A percentile compares a stretch with the other conserved stretches of the same genome.
These are phyloP conservation scores for Discoglossus pictus DNA, from an alignment of 2,797 vertebrate species.

Conservation along the genomic window DNA sequence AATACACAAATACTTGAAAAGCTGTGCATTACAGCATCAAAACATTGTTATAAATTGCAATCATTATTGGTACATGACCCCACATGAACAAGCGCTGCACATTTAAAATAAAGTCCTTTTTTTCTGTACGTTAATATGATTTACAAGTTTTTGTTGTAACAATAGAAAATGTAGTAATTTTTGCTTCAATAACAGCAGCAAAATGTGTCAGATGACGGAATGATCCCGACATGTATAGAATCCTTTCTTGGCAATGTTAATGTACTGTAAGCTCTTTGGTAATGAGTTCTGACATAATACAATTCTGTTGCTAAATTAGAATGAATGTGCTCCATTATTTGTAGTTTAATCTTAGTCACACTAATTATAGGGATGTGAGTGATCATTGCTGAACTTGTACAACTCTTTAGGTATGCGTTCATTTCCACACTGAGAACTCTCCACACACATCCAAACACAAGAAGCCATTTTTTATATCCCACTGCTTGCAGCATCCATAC, in stretches of 20 bases:
- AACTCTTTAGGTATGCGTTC: conserved; percentile 24
- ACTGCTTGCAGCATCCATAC: no score
- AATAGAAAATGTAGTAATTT: conserved; percentile 8
- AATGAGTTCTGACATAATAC: conserved; percentile 49
- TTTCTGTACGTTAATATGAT: background rate
- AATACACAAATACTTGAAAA: no score
- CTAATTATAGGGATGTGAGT: conserved; percentile 44
- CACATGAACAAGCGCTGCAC: no score
- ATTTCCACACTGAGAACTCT: background rate
- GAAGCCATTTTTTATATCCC: no score
- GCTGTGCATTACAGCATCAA: no score
- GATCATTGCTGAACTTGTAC: conserved; percentile 26
- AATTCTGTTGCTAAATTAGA: conserved; percentile 47
- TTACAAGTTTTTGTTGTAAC: background rate
- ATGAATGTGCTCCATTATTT: conserved; percentile 46
- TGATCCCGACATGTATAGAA: conserved; percentile 39
- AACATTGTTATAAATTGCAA: no score
- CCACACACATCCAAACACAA: no score
- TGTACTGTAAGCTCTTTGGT: conserved; percentile 45
- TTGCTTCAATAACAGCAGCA: conserved; percentile 36
- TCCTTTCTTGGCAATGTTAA: conserved; percentile 44
- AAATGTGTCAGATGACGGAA: conserved; percentile 18
- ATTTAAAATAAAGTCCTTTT: no score
- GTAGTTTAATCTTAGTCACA: conserved; percentile 49
- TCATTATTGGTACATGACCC: no score